A percentile compares a stretch with the other conserved stretches of the same genome.
These are phyloP conservation scores for Hippasteria phrygiana DNA, from an alignment of 53 echinoderm and acorn worm species.

Conservation along the genomic window DNA sequence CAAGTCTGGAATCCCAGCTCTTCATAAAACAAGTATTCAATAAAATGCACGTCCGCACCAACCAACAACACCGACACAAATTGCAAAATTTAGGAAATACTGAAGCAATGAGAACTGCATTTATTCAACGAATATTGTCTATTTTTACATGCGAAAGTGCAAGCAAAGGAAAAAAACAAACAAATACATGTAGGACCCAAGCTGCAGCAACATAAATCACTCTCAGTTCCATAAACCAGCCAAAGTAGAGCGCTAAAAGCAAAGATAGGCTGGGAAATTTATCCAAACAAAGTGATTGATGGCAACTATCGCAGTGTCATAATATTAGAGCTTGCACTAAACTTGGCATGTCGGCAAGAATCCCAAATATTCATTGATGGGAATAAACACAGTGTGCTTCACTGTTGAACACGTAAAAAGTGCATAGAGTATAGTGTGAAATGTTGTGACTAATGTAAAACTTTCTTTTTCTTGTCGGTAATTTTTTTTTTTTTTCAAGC, in stretches of 20 bases:
- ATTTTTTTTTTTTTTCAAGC: too few species aligned
- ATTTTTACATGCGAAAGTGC: conserved; percentile 6
- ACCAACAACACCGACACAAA: too few species aligned
- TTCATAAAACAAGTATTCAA: not conserved
- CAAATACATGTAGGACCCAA: too few species aligned
- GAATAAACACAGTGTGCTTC: not conserved
- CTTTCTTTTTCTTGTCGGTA: too few species aligned
- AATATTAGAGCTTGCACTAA: conserved; percentile 23
- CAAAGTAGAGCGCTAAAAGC: not conserved
- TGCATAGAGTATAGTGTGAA: too few species aligned
- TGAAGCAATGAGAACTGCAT: too few species aligned
- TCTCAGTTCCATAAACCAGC: not conserved
- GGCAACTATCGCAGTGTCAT: conserved; percentile 10
- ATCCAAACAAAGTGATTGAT: conserved; percentile 19
- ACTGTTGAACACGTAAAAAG: not conserved
- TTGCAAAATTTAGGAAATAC: too few species aligned
- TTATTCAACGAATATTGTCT: too few species aligned
- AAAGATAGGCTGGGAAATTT: not conserved
- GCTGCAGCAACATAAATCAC: not conserved
- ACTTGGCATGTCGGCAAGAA: conserved; percentile 27
- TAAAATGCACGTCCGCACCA: too few species aligned
- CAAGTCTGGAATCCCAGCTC: not conserved
- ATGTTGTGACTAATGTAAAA: too few species aligned
- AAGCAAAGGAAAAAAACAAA: not conserved
- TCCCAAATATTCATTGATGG: conserved; percentile 12